phyloP scores from a whole-genome alignment of 23 tunicate species.

The Styela clava region DNA sequence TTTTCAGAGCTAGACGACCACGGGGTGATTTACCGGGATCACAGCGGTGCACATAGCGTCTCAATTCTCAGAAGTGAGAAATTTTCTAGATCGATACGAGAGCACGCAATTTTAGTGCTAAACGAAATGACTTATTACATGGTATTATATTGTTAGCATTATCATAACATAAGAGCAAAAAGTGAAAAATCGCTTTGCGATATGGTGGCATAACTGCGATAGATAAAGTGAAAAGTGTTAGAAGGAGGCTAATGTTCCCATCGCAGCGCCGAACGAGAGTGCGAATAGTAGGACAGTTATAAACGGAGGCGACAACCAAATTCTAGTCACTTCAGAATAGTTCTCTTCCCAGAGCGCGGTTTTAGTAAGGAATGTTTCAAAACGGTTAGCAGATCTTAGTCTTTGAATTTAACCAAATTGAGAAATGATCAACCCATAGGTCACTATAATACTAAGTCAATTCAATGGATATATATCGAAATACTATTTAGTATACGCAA shows the following conservation, averaged over 20 bases:
- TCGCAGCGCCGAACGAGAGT: neutral
- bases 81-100: neutral
- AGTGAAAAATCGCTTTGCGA: neutral
- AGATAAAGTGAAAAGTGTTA: neutral
- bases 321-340: neutral
- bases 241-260: neutral
- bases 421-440: too few relatives aligned
- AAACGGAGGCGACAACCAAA: neutral
- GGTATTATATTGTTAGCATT: neutral
- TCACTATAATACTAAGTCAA: too few relatives aligned
- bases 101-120: too few relatives aligned
- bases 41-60: neutral
- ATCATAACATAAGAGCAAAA: neutral
- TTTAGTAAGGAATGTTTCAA: too few relatives aligned
- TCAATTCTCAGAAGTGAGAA: neutral
- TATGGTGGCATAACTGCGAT: neutral
- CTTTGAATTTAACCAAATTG: too few relatives aligned
- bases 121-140: neutral
- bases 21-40: neutral
- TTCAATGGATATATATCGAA: too few relatives aligned
- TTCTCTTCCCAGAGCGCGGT: too few relatives aligned
- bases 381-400: too few relatives aligned
- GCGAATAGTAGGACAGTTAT: neutral
- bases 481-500: too few relatives aligned
- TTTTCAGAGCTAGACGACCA: too few relatives aligned